These are phyloP conservation scores for Cosmorhoe ocellata DNA, from an alignment of 2,888 invertebrate species.

Conservation along the genomic window DNA sequence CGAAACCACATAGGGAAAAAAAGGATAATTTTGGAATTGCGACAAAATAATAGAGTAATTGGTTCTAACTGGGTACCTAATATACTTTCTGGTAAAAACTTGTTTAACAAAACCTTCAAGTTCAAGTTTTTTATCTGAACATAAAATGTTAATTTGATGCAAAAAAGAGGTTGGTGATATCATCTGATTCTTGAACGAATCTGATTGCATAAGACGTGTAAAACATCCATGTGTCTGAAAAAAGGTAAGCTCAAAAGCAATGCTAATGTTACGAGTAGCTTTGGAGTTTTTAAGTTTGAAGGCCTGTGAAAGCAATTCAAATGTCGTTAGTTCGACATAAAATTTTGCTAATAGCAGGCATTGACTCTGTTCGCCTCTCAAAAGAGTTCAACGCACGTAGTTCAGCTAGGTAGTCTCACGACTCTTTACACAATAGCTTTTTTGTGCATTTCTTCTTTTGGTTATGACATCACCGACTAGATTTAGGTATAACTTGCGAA, in stretches of 20 bases:
- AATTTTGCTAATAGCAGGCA: conserved; percentile 73
- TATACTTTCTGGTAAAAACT: no score
- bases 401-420: conserved; percentile 71
- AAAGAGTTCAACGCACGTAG: conserved; percentile 79
- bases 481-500: conserved; percentile 39
- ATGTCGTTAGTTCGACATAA: conserved; percentile 56
- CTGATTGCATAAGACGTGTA: not conserved
- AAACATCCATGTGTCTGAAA: not conserved
- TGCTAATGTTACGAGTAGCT: conserved; percentile 21
- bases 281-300: conserved; percentile 29
- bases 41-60: no score
- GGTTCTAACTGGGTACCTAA: no score
- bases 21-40: no score
- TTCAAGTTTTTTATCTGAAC: not conserved
- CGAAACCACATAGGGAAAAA: no score
- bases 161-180: not conserved
- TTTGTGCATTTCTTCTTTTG: conserved; percentile 74
- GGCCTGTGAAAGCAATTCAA: conserved; percentile 50
- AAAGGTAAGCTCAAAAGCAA: conserved; percentile 11
- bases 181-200: no score
- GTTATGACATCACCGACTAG: conserved; percentile 74
- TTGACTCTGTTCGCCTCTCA: conserved; percentile 65
- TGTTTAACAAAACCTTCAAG: no score
- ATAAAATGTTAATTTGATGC: not conserved
- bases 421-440: conserved; percentile 77